Evolutionary conservation across 2,113 vertebrate species (phyloP).

Genomic region (Piaya cayana): DNA sequence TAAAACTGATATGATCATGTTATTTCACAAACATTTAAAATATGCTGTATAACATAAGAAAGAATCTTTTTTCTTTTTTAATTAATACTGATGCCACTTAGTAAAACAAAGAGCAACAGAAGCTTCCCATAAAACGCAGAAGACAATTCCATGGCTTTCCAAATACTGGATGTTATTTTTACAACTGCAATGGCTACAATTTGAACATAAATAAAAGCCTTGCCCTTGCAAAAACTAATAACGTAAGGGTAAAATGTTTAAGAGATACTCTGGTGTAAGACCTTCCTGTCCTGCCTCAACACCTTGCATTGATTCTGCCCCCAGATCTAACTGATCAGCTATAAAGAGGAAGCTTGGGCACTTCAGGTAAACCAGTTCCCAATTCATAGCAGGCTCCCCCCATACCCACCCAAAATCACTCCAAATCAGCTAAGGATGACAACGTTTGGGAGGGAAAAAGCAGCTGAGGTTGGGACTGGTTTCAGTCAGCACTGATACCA

Average conservation of each 20-base stretch:
- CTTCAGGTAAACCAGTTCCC: neutral
- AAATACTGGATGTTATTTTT: neutral
- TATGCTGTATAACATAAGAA: fast-evolving
- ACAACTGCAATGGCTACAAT: neutral
- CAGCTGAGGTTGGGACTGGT: neutral
- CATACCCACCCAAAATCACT: neutral
- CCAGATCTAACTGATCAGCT: neutral
- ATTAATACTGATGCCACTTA: neutral
- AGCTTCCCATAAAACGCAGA: neutral
- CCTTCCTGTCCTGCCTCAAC: neutral
- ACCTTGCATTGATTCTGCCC: neutral
- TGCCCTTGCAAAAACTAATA: neutral
- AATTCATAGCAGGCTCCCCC: neutral
- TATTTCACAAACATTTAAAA: neutral
- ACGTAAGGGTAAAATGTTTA: neutral
- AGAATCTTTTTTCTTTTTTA: neutral
- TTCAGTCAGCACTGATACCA: neutral
- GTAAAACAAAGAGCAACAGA: neutral
- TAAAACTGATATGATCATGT: neutral
- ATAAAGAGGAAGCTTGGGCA: neutral
- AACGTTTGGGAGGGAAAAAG: neutral
- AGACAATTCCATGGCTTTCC: neutral
- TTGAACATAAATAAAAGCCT: neutral
- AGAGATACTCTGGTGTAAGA: neutral
- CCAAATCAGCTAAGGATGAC: neutral